These are phyloP conservation scores for Ashinkailepas kermadecensis DNA, from an alignment of 2,888 invertebrate species.

Conservation along the genomic window DNA sequence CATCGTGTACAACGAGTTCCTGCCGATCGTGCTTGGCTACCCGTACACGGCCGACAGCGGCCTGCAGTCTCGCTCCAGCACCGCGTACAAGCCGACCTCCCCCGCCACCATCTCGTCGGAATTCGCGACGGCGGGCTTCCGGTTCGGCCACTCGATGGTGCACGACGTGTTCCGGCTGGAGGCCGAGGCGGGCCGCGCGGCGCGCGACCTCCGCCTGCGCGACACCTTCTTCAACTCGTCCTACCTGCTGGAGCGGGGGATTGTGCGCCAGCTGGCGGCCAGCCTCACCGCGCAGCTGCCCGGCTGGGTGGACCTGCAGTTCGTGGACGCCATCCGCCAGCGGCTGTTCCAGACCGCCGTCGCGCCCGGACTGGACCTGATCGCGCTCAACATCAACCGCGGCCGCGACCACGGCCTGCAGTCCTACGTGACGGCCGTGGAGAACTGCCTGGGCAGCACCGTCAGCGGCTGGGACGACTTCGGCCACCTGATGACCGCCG, in stretches of 20 bases:
- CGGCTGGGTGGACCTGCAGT: not conserved
- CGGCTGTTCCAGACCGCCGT: not conserved
- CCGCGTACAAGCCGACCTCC: conserved; percentile 24
- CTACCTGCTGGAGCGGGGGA: not conserved
- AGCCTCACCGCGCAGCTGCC: not conserved
- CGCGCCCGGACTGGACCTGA: conserved; percentile 44
- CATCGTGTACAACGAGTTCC: conserved; percentile 69
- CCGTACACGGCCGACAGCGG: not conserved
- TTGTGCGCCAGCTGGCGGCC: not conserved
- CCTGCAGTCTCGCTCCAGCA: not conserved
- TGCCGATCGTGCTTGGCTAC: conserved; percentile 57
- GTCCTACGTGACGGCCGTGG: conserved; percentile 36
- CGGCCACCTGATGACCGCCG: conserved; percentile 36
- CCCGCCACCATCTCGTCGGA: conserved; percentile 27
- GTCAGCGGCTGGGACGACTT: conserved; percentile 45
- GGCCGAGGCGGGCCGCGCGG: not conserved
- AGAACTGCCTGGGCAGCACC: conserved; percentile 34
- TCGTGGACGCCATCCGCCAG: not conserved
- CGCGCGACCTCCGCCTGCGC: not conserved
- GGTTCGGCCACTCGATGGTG: conserved; percentile 33
- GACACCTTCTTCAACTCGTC: conserved; percentile 10
- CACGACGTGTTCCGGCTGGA: conserved; percentile 6
- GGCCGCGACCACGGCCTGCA: conserved; percentile 49
- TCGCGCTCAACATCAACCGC: conserved; percentile 50
- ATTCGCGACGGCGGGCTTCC: conserved; percentile 30